Percentiles rank a stretch among this genome's conserved stretches.
Conservation (phyloP, 2,113 vertebrate species). For the Tragelaphus scriptus region DNA sequence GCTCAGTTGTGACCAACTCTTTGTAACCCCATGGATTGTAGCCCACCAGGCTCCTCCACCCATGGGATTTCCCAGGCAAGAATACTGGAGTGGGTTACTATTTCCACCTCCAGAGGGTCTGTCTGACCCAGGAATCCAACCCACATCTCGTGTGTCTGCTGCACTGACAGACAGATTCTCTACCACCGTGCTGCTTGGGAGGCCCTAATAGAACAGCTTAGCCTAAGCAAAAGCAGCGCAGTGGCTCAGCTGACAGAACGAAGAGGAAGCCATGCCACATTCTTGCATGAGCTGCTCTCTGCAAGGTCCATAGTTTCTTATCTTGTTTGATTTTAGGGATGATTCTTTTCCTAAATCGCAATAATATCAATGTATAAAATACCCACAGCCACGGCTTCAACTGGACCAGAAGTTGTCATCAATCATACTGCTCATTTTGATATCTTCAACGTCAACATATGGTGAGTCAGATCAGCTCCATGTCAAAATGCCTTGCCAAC, state of each 20-base stretch:
- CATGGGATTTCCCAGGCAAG: neutral
- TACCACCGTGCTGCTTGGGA: neutral
- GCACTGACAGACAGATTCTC: neutral
- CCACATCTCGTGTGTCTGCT: neutral
- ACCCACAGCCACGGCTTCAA: constrained; percentile 4
- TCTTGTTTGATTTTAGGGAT: constrained; percentile 55
- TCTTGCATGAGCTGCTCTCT: neutral
- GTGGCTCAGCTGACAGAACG: neutral
- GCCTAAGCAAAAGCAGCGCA: neutral
- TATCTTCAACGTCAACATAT: neutral
- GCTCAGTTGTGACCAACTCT: neutral
- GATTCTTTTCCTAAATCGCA: neutral
- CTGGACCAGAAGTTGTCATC: neutral
- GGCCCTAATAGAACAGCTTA: neutral
- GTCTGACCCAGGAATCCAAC: neutral
- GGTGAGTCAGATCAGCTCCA: constrained; percentile 31
- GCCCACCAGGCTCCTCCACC: neutral
- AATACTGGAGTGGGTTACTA: neutral
- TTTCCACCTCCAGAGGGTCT: neutral
- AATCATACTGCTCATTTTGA: neutral
- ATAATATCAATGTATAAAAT: neutral
- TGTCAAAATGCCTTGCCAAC: constrained; percentile 40
- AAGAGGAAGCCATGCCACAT: neutral
- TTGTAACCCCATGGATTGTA: neutral
- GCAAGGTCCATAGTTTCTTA: neutral